Evolutionary conservation across 2,888 invertebrate species (phyloP), one percentile per base, ranked within the genome.

Genomic region (Chloromyia formosa): DNA sequence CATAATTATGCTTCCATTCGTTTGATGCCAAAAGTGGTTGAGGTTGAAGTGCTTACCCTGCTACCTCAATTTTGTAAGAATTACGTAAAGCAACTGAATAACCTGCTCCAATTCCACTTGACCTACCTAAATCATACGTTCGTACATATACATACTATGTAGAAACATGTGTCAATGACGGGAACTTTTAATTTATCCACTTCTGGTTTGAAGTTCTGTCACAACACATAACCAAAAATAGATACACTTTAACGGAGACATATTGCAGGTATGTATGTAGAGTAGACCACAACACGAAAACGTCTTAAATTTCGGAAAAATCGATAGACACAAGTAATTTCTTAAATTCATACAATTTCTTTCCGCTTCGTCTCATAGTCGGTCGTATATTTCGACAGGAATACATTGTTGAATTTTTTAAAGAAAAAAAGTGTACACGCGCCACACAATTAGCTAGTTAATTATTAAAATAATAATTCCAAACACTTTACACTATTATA

Each of bases 171-270:
- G 27, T 35, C 27, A 35, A 35, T 35, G 27, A 2, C 7, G 27
- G 27, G 27, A 35, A 35, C 27, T 35, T 35, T 35, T 35, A 35
- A 35, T 35, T 2, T 35, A 35, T 7, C 27, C 7, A 61, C 27
- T 66, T 45, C 49, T 66, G 12, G 22, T n/a, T 22, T 18, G 35
- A 35, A 35, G 27, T 35, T 35, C 27, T 62, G 18, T 62, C 1
- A 35, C 18, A 40, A 42, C 42, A 5, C 1, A 62, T 5, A 16
- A 54, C 68, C 18, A n/a, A 71, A 16, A 71, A 40, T n/a, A 71
- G 58, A 56, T 40, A 40, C 71, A 71, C 71, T 58, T 71, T 58
- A 69, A 53, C 14, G 23, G 14, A 27, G 53, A 54, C 23, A 53
- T 69, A 10, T 49, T 49, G 23, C 61, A 23, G n/a, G 12, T 9